phyloP scores from a whole-genome alignment of 2,888 invertebrate species.

The Mesopsocus fuscifrons region DNA sequence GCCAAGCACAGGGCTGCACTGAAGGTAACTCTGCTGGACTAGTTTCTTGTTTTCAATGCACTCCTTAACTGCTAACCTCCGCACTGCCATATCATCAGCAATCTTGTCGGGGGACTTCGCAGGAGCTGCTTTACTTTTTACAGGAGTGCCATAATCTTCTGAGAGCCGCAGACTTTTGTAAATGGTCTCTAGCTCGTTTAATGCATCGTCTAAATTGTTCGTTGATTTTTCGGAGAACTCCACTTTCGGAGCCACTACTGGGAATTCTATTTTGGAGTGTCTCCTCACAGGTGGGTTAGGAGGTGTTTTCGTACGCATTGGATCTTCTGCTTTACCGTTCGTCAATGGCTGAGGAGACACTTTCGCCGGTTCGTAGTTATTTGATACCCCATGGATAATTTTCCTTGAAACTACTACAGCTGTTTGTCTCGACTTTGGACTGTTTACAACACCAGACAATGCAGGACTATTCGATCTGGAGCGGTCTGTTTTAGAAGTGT shows the following conservation, averaged over 20 bases:
- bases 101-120: constrained; percentile 36
- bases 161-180: constrained; percentile 71
- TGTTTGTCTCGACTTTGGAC: not conserved
- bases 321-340: not conserved
- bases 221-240: constrained; percentile 30
- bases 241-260: not conserved
- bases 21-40: not conserved
- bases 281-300: constrained; percentile 20
- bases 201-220: constrained; percentile 67
- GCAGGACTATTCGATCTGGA: not conserved
- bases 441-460: not conserved
- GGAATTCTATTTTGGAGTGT: not conserved
- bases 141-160: constrained; percentile 40
- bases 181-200: constrained; percentile 79
- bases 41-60: constrained; percentile 9
- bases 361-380: no score
- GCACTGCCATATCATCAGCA: constrained; percentile 63
- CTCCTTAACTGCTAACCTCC: constrained; percentile 45
- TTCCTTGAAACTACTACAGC: not conserved
- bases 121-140: constrained; percentile 22
- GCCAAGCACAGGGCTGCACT: constrained; percentile 1
- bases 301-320: constrained; percentile 13
- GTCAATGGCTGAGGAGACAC: not conserved
- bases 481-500: not conserved
- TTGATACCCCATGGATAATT: not conserved